Evolutionary conservation across 1,140 invertebrate genomes (phyloP), one percentile per base, ranked within the genome.

Genomic region (Drosophila teissieri): DNA sequence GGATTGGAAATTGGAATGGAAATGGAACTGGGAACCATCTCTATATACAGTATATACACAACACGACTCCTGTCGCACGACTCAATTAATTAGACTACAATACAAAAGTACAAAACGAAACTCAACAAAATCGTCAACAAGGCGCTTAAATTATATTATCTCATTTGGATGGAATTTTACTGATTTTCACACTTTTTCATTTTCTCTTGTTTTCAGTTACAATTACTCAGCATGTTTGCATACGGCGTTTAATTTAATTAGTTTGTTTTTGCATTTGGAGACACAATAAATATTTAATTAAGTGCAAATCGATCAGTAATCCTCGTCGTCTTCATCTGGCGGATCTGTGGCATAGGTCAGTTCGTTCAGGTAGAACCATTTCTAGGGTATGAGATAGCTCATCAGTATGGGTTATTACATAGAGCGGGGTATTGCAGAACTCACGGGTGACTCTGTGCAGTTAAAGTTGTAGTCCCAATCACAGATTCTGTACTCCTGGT

Each of bases 401-500:
- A 1, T 36, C 2, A 17, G 3, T 14, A 19, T 17, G 27, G 22
- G 4, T 48, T 12, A 12, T 48, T 10, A n/a, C 17, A 15, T 37
- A 24, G 7, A 22, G 4, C n/a, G 1, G 2, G 10, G 8, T 10
- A 44, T n/a, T 10, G 2, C 0, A 19, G 2, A 4, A 48, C 78
- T 53, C 56, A 92, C 91, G 14, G 93, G 92, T 27, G 94, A 93
- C 57, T 94, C 93, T 39, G 92, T 92, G 78, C 94, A 95, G 72
- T 95, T 93, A 76, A 94, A 93, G 82, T 94, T 94, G 79, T 94
- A 94, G 45, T 93, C 93, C 94, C 94, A 95, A 90, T 95, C 94
- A 85, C 94, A 95, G 72, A 95, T 93, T 73, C 94, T 91, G 91
- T 93, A 94, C 79, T 94, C 92, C 83, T 95, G 94, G 91, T 95